Percentiles rank a stretch among this genome's conserved stretches.
These are phyloP conservation scores for Aleiodes testaceus DNA, from an alignment of 2,888 invertebrate genomes.

Conservation along the genomic window DNA sequence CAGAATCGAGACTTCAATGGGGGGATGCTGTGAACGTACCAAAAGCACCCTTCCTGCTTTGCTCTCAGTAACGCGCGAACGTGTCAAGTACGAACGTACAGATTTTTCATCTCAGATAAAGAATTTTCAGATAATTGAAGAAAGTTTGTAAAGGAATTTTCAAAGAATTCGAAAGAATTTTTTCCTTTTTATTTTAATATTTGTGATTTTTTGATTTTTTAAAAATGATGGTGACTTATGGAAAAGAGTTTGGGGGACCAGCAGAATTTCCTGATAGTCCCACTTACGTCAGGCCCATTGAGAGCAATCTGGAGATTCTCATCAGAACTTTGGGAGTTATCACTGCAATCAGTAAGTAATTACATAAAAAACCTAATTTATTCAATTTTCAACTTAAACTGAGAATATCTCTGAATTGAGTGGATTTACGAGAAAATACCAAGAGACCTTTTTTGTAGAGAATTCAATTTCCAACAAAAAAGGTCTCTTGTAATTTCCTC, in stretches of 20 bases:
- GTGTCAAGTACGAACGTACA: conserved; percentile 38
- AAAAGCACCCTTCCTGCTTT: conserved; percentile 47
- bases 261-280: conserved; percentile 53
- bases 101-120: no score
- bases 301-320: conserved; percentile 55
- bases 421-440: no score
- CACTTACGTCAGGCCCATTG: conserved; percentile 54
- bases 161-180: no score
- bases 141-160: neutral
- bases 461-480: no score
- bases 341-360: conserved; percentile 60
- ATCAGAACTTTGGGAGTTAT: conserved; percentile 62
- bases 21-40: conserved; percentile 54
- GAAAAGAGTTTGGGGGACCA: conserved; percentile 57
- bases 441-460: no score
- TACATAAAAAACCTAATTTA: neutral
- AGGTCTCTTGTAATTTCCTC: no score
- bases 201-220: neutral
- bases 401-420: no score
- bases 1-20: conserved; percentile 55
- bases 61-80: conserved; percentile 58
- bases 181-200: conserved; percentile 4
- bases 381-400: neutral
- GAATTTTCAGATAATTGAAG: no score
- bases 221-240: conserved; percentile 54